A percentile compares a stretch with the other conserved stretches of the same genome.
Evolutionary conservation across 2,797 vertebrate species (phyloP).

Genomic region (Tokudaia tokunoshimensis): DNA sequence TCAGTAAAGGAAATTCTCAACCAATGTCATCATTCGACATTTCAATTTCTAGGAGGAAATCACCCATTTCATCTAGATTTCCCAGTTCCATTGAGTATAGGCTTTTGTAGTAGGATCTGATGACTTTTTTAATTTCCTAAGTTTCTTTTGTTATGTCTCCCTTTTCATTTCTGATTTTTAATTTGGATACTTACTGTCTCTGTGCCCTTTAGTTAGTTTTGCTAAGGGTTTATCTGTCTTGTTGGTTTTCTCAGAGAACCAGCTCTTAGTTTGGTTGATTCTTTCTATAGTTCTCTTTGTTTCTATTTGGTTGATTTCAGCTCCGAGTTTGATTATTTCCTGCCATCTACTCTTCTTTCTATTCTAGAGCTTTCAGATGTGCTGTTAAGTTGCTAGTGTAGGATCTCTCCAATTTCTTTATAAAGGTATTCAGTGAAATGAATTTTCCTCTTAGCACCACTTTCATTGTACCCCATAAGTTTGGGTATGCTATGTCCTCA

Average conservation of each 20-base stretch:
- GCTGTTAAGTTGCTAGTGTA: too few relatives aligned
- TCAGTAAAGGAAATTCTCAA: slow-evolving; percentile 14
- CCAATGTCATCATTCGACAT: neutral
- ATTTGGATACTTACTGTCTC: neutral
- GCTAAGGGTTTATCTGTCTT: neutral
- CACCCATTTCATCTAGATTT: neutral
- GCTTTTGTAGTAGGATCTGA: neutral
- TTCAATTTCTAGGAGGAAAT: neutral
- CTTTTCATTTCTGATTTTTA: neutral
- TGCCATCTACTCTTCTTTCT: too few relatives aligned
- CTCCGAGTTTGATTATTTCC: too few relatives aligned
- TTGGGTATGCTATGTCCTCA: too few relatives aligned
- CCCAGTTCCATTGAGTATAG: neutral
- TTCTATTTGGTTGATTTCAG: neutral
- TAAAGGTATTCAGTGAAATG: too few relatives aligned
- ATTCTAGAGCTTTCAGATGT: too few relatives aligned
- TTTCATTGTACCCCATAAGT: too few relatives aligned
- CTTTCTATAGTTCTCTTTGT: neutral
- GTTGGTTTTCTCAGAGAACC: neutral
- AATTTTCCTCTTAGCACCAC: too few relatives aligned
- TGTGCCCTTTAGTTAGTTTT: neutral
- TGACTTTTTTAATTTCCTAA: neutral
- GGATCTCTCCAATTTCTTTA: too few relatives aligned
- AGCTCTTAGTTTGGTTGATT: neutral
- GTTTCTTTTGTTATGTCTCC: neutral